These are phyloP conservation scores for Synchiropus splendidus DNA, from an alignment of 2,113 vertebrate species.

Conservation along the genomic window DNA sequence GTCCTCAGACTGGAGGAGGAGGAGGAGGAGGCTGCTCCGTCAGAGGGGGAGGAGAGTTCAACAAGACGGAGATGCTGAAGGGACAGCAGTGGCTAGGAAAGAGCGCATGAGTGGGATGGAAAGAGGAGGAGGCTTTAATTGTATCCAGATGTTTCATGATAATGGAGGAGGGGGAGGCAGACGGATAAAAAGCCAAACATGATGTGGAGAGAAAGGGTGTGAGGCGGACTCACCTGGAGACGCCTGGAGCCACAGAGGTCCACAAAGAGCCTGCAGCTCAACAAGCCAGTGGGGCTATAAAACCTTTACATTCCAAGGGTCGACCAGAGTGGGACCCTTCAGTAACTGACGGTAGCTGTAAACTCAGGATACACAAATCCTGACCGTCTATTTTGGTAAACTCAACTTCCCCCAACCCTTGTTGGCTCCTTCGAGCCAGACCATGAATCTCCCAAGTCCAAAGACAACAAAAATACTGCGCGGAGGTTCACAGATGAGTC, in stretches of 20 bases:
- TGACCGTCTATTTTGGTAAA: too few relatives aligned
- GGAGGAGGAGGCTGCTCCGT: constrained; percentile 35
- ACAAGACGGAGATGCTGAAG: constrained; percentile 16
- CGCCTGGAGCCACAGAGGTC: too few relatives aligned
- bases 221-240: too few relatives aligned
- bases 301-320: too few relatives aligned
- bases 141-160: constrained; percentile 51
- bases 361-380: too few relatives aligned
- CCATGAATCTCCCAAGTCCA: constrained; percentile 19
- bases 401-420: neutral
- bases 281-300: too few relatives aligned
- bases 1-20: constrained; percentile 19
- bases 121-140: constrained; percentile 40
- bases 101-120: constrained; percentile 21
- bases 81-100: constrained; percentile 16
- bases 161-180: constrained; percentile 4
- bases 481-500: constrained; percentile 13
- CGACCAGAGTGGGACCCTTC: too few relatives aligned
- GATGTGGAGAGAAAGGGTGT: too few relatives aligned
- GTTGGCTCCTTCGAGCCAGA: constrained; percentile 19
- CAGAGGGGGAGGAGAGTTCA: constrained; percentile 7
- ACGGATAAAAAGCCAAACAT: too few relatives aligned
- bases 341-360: too few relatives aligned
- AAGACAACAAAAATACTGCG: constrained; percentile 25
- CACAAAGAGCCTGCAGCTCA: too few relatives aligned